Conservation (phyloP, 2,113 vertebrate genomes). For the Galbula dea region DNA sequence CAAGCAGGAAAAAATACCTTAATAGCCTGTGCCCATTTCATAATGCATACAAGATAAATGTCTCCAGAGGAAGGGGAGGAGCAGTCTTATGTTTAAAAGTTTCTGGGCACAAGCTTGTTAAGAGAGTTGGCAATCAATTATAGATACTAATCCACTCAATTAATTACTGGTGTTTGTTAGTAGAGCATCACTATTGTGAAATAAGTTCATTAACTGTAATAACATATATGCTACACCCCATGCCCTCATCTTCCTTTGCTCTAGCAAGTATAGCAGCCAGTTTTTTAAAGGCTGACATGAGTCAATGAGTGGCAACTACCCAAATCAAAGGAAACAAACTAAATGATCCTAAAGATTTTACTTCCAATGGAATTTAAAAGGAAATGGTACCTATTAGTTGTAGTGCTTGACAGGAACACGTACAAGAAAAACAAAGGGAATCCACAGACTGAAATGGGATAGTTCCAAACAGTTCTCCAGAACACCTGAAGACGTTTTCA, state of each 20-base stretch:
- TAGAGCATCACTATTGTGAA: neutral
- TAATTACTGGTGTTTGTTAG: neutral
- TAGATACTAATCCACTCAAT: neutral
- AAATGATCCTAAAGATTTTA: conserved; percentile 2
- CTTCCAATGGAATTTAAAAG: neutral
- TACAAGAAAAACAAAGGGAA: neutral
- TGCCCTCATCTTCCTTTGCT: neutral
- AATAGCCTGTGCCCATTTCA: conserved; percentile 62
- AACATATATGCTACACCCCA: neutral
- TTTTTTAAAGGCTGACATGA: neutral
- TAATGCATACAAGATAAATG: conserved; percentile 48
- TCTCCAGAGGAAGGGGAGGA: conserved; percentile 23
- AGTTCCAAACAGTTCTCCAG: neutral
- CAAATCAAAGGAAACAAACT: conserved; percentile 1
- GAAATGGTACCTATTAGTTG: neutral
- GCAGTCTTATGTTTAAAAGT: conserved; percentile 9
- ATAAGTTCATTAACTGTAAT: neutral
- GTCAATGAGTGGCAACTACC: neutral
- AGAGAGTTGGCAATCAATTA: neutral
- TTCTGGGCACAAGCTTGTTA: conserved; percentile 1
- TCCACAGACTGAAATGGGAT: neutral
- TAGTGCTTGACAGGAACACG: neutral
- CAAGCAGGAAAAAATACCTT: conserved; percentile 71
- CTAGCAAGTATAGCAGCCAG: neutral
- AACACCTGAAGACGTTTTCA: neutral